phyloP scores from a whole-genome alignment of 2,888 invertebrate genomes.

The Euzophera pinguis region DNA sequence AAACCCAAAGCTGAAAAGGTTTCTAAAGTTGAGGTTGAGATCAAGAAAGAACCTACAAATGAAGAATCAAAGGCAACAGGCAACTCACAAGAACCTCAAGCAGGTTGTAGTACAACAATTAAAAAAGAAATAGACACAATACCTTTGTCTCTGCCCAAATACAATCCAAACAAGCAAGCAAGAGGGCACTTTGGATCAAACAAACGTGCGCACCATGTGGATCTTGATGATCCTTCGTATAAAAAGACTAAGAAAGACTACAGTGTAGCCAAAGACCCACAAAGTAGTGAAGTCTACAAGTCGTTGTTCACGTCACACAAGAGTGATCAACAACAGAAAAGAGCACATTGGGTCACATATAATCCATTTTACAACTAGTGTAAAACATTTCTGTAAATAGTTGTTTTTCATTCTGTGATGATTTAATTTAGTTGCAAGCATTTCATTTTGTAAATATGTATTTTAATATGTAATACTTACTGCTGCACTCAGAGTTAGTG shows the following conservation, averaged over 20 bases:
- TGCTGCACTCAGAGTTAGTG: too few species aligned
- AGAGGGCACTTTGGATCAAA: slow-evolving; percentile 69
- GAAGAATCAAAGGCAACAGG: slow-evolving; percentile 33
- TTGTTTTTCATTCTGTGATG: too few species aligned
- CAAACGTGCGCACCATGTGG: slow-evolving; percentile 58
- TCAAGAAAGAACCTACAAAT: slow-evolving; percentile 41
- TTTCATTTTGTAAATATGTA: too few species aligned
- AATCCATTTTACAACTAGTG: slow-evolving; percentile 98
- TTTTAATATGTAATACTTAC: too few species aligned
- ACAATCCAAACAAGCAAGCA: slow-evolving; percentile 61
- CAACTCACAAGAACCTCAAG: slow-evolving; percentile 57
- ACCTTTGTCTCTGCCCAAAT: slow-evolving; percentile 65
- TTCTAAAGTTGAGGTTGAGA: slow-evolving; percentile 35
- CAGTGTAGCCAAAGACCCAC: slow-evolving; percentile 94
- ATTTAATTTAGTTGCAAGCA: too few species aligned
- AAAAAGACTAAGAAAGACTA: slow-evolving; percentile 89
- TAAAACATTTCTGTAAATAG: too few species aligned
- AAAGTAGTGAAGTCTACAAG: slow-evolving; percentile 94
- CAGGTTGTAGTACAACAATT: slow-evolving; percentile 44
- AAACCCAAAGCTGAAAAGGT: slow-evolving; percentile 65
- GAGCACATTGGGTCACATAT: slow-evolving; percentile 98
- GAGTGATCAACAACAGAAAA: slow-evolving; percentile 90
- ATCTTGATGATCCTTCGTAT: slow-evolving; percentile 82
- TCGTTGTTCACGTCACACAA: slow-evolving; percentile 96
- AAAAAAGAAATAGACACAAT: slow-evolving; percentile 72